phyloP scores from a whole-genome alignment of 1,140 invertebrate species.

The Catajapyx aquilonaris region DNA sequence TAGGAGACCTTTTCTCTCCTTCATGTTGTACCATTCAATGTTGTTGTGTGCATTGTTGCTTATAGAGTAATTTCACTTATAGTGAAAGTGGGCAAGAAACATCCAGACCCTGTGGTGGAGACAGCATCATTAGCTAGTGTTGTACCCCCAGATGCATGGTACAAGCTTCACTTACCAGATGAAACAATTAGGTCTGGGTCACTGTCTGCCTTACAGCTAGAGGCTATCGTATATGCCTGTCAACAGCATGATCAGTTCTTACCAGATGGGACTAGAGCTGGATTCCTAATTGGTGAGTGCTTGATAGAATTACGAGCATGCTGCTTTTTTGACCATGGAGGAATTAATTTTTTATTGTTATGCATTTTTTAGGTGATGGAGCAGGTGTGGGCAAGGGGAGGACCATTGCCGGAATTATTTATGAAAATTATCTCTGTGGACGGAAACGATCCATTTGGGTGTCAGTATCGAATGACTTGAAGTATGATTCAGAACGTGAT shows the following conservation, averaged over 20 bases:
- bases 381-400: slow-evolving; percentile 98
- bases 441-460: slow-evolving; percentile 92
- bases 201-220: slow-evolving; percentile 87
- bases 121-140: slow-evolving; percentile 93
- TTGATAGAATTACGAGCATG: too few species aligned
- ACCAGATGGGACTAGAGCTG: slow-evolving; percentile 73
- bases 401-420: slow-evolving; percentile 95
- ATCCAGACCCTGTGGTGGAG: slow-evolving; percentile 99
- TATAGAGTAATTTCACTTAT: too few species aligned
- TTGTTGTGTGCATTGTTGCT: too few species aligned
- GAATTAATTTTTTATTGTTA: too few species aligned
- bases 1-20: too few species aligned
- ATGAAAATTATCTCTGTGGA: slow-evolving; percentile 88
- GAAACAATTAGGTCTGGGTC: slow-evolving; percentile 62
- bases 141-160: slow-evolving; percentile 83
- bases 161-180: slow-evolving; percentile 65
- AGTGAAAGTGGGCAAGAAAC: slow-evolving; percentile 85
- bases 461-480: slow-evolving; percentile 95
- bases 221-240: slow-evolving; percentile 88
- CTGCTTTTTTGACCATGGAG: too few species aligned
- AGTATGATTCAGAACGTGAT: slow-evolving; percentile 95
- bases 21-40: too few species aligned
- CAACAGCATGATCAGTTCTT: slow-evolving; percentile 88
- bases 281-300: slow-evolving; percentile 77
- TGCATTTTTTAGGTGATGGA: slow-evolving; percentile 67